Base-by-base conservation (phyloP, 1,140 invertebrate genomes). In the Anastatus disparis region DNA sequence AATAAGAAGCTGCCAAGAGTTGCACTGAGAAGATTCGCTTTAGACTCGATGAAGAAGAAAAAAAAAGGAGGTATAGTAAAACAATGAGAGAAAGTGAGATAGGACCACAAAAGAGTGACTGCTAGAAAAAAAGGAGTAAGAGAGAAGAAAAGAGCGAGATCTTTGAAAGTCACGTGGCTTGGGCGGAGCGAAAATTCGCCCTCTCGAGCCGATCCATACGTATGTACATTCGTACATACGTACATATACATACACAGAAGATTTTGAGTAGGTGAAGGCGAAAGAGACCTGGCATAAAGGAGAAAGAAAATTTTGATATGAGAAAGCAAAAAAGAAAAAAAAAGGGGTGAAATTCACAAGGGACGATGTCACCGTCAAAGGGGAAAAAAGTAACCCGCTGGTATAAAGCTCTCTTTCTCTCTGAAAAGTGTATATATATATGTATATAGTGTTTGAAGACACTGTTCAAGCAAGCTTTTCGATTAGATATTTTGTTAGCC, bases 101-200 rank as follows among this genome's bases (percentile, higher is more conserved):
- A 59, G 56, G 71, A 69, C 8, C 8, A 31, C 3, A 29, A 20
- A n/a, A 53, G 46, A 48, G 46, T 7, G 40, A 13, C 31, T 55
- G 42, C 10, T 24, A 56, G 29, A 35, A 58, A 38, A 62, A 59
- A 68, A 70, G 48, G 68, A 61, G 48, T 20, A 63, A 56, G 70
- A 70, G 65, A 72, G 72, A 75, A 68, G 35, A 64, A 61, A 53
- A 46, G 58, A 44, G n/a, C 7, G 26, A 20, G 59, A 63, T 35
- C n/a, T 35, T 22, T 3, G 17, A 35, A 26, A 73, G 78, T 82
- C 77, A 79, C 79, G 79, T 81, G 78, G 76, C 68, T 79, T n/a
- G 79, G 79, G 79, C 78, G 80, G 80, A 79, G 79, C 80, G 52
- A 71, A 67, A n/a, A 75, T 74, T 74, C 76, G 78, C 66, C 72